phyloP scores from a whole-genome alignment of 2,888 invertebrate genomes.

The Acholoe squamosa region DNA sequence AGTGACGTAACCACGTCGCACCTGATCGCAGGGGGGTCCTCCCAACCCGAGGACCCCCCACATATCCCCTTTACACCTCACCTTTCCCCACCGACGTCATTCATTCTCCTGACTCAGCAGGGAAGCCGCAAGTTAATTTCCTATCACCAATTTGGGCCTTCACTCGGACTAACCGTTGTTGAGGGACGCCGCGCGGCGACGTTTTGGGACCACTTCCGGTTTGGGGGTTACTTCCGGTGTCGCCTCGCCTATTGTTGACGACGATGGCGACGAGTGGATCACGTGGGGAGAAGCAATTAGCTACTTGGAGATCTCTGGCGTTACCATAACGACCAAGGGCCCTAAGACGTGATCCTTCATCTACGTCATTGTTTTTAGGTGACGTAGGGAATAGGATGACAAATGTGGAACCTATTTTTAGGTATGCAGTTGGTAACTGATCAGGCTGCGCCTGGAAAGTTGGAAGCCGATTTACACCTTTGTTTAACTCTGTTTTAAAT shows the following conservation, averaged over 20 bases:
- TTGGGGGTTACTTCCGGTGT: not conserved
- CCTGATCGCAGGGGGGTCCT: not conserved
- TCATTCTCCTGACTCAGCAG: slow-evolving; percentile 5
- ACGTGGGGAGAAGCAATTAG: slow-evolving; percentile 49
- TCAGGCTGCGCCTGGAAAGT: no score
- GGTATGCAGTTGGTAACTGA: no score
- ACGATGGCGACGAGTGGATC: slow-evolving; percentile 14
- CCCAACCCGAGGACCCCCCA: not conserved
- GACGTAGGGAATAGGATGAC: no score
- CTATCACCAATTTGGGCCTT: slow-evolving; percentile 55
- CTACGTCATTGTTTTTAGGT: no score
- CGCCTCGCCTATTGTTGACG: not conserved
- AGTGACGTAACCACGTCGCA: slow-evolving; percentile 28
- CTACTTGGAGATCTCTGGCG: slow-evolving; percentile 1
- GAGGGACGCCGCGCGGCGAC: not conserved
- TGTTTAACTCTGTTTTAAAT: no score
- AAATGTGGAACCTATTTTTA: no score
- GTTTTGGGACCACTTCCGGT: slow-evolving; percentile 38
- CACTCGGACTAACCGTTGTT: not conserved
- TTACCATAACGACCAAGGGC: not conserved
- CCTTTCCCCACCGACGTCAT: not conserved
- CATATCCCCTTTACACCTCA: not conserved
- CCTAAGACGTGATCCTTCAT: not conserved
- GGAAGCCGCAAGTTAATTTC: slow-evolving; percentile 53
- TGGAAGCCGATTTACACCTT: no score